These are phyloP conservation scores for Gopherus evgoodei DNA, from an alignment of 2,113 vertebrate species.

Conservation along the genomic window DNA sequence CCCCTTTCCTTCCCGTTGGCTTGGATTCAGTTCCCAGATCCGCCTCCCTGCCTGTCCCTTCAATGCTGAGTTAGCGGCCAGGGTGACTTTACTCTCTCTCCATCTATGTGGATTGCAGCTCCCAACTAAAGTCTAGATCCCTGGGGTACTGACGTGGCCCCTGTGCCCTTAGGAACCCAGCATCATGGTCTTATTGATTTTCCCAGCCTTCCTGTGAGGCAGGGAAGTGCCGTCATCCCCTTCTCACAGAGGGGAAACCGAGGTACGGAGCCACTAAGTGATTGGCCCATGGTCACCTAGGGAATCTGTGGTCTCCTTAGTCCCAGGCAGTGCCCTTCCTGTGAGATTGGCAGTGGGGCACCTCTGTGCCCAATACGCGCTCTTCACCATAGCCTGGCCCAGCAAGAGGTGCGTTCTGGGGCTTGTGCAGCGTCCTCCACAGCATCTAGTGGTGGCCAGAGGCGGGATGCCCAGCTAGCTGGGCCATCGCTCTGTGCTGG, in stretches of 20 bases:
- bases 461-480: too few species aligned
- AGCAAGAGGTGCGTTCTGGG: neutral
- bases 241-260: neutral
- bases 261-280: neutral
- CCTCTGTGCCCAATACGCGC: accelerated
- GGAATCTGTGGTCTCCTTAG: neutral
- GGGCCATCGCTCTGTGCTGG: neutral
- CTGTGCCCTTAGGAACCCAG: neutral
- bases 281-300: neutral
- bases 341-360: too few species aligned
- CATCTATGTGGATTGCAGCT: neutral
- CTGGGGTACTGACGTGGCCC: neutral
- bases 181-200: neutral
- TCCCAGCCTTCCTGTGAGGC: neutral
- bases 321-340: neutral
- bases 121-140: neutral
- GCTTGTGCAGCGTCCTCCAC: too few species aligned
- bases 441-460: too few species aligned
- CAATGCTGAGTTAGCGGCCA: neutral
- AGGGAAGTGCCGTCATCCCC: neutral
- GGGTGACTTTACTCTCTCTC: too few species aligned
- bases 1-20: neutral
- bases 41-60: neutral
- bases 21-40: neutral
- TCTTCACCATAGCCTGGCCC: neutral